Base-by-base conservation (phyloP, 2,888 invertebrate species). In the Acrocera orbiculus region DNA sequence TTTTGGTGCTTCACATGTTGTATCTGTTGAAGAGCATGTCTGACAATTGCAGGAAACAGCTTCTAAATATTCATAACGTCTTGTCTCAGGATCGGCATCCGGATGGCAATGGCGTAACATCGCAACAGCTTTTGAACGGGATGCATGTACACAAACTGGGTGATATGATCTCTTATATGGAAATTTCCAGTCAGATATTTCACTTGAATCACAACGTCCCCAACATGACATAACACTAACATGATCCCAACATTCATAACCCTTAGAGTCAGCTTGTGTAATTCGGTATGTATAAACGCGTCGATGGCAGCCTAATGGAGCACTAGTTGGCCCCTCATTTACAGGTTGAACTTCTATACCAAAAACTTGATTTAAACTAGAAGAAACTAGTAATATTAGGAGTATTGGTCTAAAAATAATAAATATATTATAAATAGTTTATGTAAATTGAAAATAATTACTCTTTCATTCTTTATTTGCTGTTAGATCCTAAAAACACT, bases 101-200 rank as follows among this genome's bases (percentile, higher is more conserved):
- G 74, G 73, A 50, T 87, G 81, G 51, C 87, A 89, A 51, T 82
- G 63, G 5, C 68, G 63, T 25, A 87, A 62, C 29, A 66, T 67
- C 1, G 72, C 74, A 11, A 71, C 66, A 1, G 73, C 69, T 32
- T 71, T 68, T 39, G 67, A 69, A 4, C 76, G 64, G 2, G 71
- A 71, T 2, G 73, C 76, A 53, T 86, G 85, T 27, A 77, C 74
- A 57, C 87, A 89, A 2, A 87, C 86, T 0, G 82, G 83, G 54
- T 89, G 87, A 46, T 73, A 72, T 1, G 82, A 81, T 40, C 76
- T 72, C 54, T 86, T 87, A 60, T 75, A 87, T 0, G 87, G 87
- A 52, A 87, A 85, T 53, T 80, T 73, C 77, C 82, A 87, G 59
- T 87, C 85, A 0, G 83, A 75, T 54, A 83, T 83, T 67, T 85